These are phyloP conservation scores for Caenorhabditis doughertyi DNA, from an alignment of 2,888 invertebrate species.

Conservation along the genomic window DNA sequence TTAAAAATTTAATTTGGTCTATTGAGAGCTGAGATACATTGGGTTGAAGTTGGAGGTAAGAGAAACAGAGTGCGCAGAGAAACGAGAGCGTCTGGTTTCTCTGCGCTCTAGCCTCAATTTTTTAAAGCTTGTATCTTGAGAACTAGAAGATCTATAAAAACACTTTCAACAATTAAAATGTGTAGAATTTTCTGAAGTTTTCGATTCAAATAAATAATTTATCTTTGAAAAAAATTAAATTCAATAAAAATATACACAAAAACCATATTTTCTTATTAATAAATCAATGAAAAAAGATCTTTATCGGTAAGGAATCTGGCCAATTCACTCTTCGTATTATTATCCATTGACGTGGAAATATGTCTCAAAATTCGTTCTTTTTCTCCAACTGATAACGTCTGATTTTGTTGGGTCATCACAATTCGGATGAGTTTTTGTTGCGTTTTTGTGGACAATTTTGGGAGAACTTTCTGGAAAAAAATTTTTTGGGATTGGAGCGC, in stretches of 20 bases:
- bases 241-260: constrained; percentile 17
- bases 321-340: constrained; percentile 46
- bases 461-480: constrained; percentile 61
- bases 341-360: constrained; percentile 59
- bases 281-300: constrained; percentile 59
- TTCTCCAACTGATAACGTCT: constrained; percentile 55
- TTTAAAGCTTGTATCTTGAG: too few species aligned
- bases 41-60: too few species aligned
- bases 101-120: too few species aligned
- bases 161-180: too few species aligned
- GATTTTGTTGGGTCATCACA: constrained; percentile 65
- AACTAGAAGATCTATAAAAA: too few species aligned
- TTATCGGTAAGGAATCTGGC: constrained; percentile 48
- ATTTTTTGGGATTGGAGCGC: too few species aligned
- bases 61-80: too few species aligned
- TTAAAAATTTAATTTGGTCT: too few species aligned
- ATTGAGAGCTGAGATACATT: too few species aligned
- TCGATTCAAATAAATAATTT: background rate
- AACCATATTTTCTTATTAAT: constrained; percentile 4
- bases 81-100: too few species aligned
- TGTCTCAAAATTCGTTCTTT: constrained; percentile 62
- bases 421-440: constrained; percentile 65
- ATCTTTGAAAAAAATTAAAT: background rate
- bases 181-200: too few species aligned
- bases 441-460: constrained; percentile 58